Percentiles rank a stretch among this genome's conserved stretches.
Conservation (phyloP, 2,888 invertebrate genomes). For the Hydrotaea cyrtoneurina region DNA sequence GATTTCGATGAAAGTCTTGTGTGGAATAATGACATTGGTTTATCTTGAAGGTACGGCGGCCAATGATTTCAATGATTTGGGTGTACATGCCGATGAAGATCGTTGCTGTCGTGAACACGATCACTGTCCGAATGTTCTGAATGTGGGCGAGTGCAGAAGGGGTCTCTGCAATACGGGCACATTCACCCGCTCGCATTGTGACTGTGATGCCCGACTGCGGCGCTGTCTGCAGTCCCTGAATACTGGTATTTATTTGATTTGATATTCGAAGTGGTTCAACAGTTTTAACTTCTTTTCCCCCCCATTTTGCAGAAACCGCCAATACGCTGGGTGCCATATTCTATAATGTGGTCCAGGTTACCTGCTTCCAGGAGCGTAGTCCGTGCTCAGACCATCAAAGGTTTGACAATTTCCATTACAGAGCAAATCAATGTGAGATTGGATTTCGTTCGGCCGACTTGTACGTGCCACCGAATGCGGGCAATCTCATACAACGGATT, state of each 20-base stretch:
- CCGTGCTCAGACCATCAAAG: constrained; percentile 85
- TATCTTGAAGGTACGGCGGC: constrained; percentile 82
- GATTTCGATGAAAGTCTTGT: too few species aligned
- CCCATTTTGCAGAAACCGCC: constrained; percentile 83
- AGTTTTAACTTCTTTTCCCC: background rate
- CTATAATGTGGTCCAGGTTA: constrained; percentile 88
- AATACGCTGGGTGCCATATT: constrained; percentile 87
- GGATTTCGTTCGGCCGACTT: constrained; percentile 77
- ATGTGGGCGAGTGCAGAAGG: constrained; percentile 83
- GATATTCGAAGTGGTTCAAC: too few species aligned
- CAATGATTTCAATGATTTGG: constrained; percentile 84
- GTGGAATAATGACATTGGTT: background rate
- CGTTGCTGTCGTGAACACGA: constrained; percentile 89
- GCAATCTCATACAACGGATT: constrained; percentile 76
- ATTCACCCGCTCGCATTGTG: constrained; percentile 87
- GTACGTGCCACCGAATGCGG: constrained; percentile 77
- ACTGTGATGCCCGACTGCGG: constrained; percentile 87
- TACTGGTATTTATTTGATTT: constrained; percentile 77
- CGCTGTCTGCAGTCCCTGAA: constrained; percentile 86
- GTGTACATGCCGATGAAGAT: constrained; percentile 85
- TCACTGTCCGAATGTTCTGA: constrained; percentile 84
- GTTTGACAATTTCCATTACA: constrained; percentile 80
- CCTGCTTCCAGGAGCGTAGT: constrained; percentile 86
- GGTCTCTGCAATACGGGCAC: constrained; percentile 86
- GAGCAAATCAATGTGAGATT: constrained; percentile 73